Evolutionary conservation across 2,888 invertebrate genomes (phyloP).

Genomic region (Noctua fimbriata): DNA sequence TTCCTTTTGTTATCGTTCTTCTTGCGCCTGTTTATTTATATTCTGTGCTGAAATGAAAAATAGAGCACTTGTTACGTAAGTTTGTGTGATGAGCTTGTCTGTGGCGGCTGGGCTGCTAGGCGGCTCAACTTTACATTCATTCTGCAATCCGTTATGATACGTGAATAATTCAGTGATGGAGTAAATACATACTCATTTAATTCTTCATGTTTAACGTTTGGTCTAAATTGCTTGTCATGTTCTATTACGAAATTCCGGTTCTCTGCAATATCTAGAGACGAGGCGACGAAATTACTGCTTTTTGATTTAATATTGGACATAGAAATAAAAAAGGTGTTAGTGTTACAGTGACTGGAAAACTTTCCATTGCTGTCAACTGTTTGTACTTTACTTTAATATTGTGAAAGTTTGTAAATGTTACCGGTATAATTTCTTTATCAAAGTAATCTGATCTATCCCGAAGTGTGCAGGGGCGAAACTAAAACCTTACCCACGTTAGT

Average conservation of each 20-base stretch:
- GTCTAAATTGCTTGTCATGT: slow-evolving; percentile 13
- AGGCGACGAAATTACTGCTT: slow-evolving; percentile 1
- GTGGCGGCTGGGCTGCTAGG: slow-evolving; percentile 5
- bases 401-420: not conserved
- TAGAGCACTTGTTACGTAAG: slow-evolving; percentile 55
- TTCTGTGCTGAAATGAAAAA: slow-evolving; percentile 65
- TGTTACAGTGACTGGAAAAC: not conserved
- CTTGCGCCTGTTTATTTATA: slow-evolving; percentile 65
- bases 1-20: slow-evolving; percentile 69
- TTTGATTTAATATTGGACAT: slow-evolving; percentile 5
- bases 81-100: slow-evolving; percentile 50
- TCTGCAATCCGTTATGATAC: slow-evolving; percentile 21
- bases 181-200: slow-evolving; percentile 14
- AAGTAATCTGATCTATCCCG: not conserved
- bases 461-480: not conserved
- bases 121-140: slow-evolving; percentile 34
- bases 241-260: slow-evolving; percentile 20
- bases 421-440: not conserved
- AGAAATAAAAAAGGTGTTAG: slow-evolving; percentile 1
- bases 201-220: slow-evolving; percentile 16
- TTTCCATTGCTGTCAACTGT: not conserved
- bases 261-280: slow-evolving; percentile 1
- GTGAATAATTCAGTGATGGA: slow-evolving; percentile 11
- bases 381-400: slow-evolving; percentile 6
- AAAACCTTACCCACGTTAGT: slow-evolving; percentile 10